phyloP scores from a whole-genome alignment of 1,140 invertebrate species.

The Pseudomyrmex gracilis region DNA sequence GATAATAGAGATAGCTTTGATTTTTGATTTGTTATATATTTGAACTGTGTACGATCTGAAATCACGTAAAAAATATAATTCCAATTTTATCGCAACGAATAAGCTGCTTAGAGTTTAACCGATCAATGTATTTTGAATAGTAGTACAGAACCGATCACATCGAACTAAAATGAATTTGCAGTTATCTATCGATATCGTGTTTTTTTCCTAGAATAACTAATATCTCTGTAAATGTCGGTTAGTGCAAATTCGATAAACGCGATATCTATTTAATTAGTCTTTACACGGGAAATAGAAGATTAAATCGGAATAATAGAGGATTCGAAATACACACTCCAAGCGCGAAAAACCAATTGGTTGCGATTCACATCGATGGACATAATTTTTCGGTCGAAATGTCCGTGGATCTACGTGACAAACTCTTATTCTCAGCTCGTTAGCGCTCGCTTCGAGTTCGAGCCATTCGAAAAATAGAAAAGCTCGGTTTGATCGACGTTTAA shows the following conservation, averaged over 20 bases:
- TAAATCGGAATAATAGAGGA: too few relatives aligned
- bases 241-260: not conserved
- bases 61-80: slow-evolving; percentile 66
- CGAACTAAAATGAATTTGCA: not conserved
- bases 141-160: not conserved
- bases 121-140: slow-evolving; percentile 24
- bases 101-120: slow-evolving; percentile 13
- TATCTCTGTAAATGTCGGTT: too few relatives aligned
- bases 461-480: slow-evolving; percentile 51
- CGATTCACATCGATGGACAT: slow-evolving; percentile 43
- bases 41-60: slow-evolving; percentile 69
- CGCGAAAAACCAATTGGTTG: slow-evolving; percentile 11
- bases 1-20: too few relatives aligned
- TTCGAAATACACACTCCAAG: too few relatives aligned
- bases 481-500: slow-evolving; percentile 67
- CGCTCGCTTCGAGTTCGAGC: slow-evolving; percentile 47
- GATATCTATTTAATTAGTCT: not conserved
- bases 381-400: slow-evolving; percentile 23
- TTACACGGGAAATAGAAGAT: not conserved
- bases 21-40: slow-evolving; percentile 74
- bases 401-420: slow-evolving; percentile 48
- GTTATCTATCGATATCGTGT: not conserved
- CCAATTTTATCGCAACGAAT: not conserved
- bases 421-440: slow-evolving; percentile 62
- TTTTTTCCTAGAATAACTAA: not conserved